A percentile compares a stretch with the other conserved stretches of the same genome.
Evolutionary conservation across 1,140 invertebrate genomes (phyloP).

Genomic region (Sarcophaga bullata): DNA sequence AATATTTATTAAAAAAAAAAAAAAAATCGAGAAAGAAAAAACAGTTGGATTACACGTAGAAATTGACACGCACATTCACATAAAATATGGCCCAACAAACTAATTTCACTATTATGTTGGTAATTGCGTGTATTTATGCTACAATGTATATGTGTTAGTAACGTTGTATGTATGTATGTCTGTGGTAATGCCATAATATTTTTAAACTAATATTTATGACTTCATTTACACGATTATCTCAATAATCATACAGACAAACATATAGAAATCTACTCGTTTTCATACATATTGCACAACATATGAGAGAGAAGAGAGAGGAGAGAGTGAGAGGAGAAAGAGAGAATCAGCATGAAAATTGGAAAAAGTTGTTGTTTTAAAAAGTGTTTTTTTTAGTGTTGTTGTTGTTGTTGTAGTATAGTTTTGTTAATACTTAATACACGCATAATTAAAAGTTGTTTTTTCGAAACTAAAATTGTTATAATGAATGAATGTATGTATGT

Average conservation of each 20-base stretch:
- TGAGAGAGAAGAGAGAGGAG: no score
- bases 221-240: slow-evolving; percentile 27
- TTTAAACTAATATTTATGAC: slow-evolving; percentile 23
- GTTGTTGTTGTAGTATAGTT: no score
- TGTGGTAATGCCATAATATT: neutral
- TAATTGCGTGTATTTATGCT: neutral
- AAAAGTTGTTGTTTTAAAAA: neutral
- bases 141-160: neutral
- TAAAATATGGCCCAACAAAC: neutral
- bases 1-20: slow-evolving; percentile 16
- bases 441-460: slow-evolving; percentile 2
- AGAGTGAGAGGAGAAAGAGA: no score
- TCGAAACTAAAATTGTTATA: neutral
- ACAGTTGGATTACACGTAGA: neutral
- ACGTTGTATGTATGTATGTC: no score
- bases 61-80: slow-evolving; percentile 1
- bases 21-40: neutral
- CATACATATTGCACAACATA: neutral
- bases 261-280: neutral
- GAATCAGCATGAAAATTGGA: neutral
- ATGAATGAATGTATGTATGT: neutral
- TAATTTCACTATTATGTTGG: neutral
- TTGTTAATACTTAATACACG: no score
- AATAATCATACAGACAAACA: neutral
- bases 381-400: neutral